Evolutionary conservation across 1,140 invertebrate genomes (phyloP), one percentile per base, ranked within the genome.

Genomic region (Trichonephila clavata): DNA sequence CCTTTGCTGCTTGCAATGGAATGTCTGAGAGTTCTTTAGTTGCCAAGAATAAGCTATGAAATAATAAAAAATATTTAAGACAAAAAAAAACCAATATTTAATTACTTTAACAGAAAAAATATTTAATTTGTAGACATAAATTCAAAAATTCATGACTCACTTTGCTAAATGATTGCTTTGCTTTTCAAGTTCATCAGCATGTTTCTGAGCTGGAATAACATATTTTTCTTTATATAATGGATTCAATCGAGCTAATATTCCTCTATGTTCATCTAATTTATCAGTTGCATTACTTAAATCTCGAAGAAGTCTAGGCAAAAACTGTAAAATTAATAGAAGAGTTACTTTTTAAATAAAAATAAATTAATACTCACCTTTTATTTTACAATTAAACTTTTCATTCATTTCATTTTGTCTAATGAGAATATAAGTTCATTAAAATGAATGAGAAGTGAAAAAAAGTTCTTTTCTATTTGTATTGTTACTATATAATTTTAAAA

Each of bases 1-100:
- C 98, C 87, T 97, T 97, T 68, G 98, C 98, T 0, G 98, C 98
- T 95, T 97, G 96, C 60, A 98, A 95, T 27, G 97, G 97, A 94
- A 97, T 96, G 32, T 94, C 87, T 16, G 95, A 94, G 5, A 95
- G 63, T n/a, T 95, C 93, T 80, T 94, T 77, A 1, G 95, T 95
- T 21, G 92, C 94, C 89, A 65, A 87, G 60, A 95, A 95, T 68
- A 95, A 88, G n/a, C 95, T 94, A 16, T 81, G 10, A 59, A 39
- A 92, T 14, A 63, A 63, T 18, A 63, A 20, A 20, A 63, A 63
- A 63, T 20, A 16, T 63, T 63, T 63, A 13, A 63, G 16, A 63
- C 61, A 63, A 63, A 20, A 18, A 61, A 20, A 7, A 63, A 20
- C 3, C 14, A 20, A 10, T 50, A 10, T 7, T 50, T 50, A 7